Percentiles rank a stretch among this genome's conserved stretches.
phyloP scores from a whole-genome alignment of 2,797 vertebrate species.

The Halcyon smyrnensis region DNA sequence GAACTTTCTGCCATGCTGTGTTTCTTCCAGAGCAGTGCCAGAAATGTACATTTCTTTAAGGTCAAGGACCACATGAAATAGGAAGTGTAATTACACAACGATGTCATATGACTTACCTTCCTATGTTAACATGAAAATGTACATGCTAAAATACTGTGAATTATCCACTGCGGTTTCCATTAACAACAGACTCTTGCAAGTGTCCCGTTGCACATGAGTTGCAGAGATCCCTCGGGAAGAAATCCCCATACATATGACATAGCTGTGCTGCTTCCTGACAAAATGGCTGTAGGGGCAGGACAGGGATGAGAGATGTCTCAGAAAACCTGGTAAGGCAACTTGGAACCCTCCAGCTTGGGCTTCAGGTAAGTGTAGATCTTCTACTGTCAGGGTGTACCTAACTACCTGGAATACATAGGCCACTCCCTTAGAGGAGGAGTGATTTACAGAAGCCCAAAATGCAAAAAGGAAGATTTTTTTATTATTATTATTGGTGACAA shows the following conservation, averaged over 20 bases:
- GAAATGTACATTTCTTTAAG: not conserved
- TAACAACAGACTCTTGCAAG: not conserved
- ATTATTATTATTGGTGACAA: not conserved
- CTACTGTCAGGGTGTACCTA: accelerated
- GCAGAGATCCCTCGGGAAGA: not conserved
- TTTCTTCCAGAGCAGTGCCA: not conserved
- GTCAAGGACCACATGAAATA: not conserved
- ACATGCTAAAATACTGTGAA: not conserved
- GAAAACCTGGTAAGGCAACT: not conserved
- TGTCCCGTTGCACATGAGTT: accelerated
- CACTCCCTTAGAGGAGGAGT: not conserved
- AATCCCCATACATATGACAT: not conserved
- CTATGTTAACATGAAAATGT: not conserved
- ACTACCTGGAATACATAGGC: not conserved
- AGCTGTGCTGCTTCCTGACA: not conserved
- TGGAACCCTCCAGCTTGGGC: not conserved
- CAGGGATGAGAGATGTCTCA: not conserved
- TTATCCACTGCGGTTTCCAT: not conserved
- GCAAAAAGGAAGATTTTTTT: not conserved
- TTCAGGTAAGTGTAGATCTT: not conserved
- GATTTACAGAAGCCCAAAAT: not conserved
- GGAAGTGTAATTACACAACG: not conserved
- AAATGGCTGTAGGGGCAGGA: not conserved
- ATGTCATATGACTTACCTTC: not conserved
- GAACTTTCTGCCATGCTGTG: not conserved